phyloP scores from a whole-genome alignment of 2,888 invertebrate genomes.

The Leptinotarsa tumamoca region DNA sequence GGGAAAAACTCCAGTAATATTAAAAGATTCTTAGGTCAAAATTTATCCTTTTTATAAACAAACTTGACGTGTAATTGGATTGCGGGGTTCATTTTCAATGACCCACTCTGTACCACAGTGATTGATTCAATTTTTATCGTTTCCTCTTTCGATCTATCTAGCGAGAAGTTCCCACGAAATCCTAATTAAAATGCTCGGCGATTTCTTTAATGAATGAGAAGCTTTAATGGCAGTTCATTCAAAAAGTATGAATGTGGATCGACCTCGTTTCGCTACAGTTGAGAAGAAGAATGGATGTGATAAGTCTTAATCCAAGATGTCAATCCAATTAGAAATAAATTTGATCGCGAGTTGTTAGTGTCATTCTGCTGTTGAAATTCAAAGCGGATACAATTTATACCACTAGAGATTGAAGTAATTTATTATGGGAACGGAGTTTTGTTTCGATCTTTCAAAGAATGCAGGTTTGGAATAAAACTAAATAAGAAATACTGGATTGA shows the following conservation, averaged over 20 bases:
- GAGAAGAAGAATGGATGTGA: not conserved
- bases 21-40: too few relatives aligned
- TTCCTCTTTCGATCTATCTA: not conserved
- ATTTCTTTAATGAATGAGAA: constrained; percentile 1
- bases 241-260: not conserved
- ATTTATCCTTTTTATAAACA: too few relatives aligned
- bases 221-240: not conserved
- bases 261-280: not conserved
- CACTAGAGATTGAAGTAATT: too few relatives aligned
- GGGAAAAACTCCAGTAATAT: too few relatives aligned
- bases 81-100: too few relatives aligned
- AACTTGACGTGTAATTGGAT: too few relatives aligned
- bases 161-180: constrained; percentile 3
- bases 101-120: not conserved
- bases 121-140: not conserved
- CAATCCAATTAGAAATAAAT: not conserved
- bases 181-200: constrained; percentile 4
- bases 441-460: too few relatives aligned
- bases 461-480: too few relatives aligned
- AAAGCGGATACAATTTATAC: too few relatives aligned
- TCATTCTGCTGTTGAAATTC: not conserved
- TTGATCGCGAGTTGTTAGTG: not conserved
- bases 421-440: too few relatives aligned
- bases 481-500: too few relatives aligned
- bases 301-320: not conserved